A percentile compares a stretch with the other conserved stretches of the same genome.
Conservation (phyloP, 2,888 invertebrate genomes). For the Hemicrepidius hirtus region DNA sequence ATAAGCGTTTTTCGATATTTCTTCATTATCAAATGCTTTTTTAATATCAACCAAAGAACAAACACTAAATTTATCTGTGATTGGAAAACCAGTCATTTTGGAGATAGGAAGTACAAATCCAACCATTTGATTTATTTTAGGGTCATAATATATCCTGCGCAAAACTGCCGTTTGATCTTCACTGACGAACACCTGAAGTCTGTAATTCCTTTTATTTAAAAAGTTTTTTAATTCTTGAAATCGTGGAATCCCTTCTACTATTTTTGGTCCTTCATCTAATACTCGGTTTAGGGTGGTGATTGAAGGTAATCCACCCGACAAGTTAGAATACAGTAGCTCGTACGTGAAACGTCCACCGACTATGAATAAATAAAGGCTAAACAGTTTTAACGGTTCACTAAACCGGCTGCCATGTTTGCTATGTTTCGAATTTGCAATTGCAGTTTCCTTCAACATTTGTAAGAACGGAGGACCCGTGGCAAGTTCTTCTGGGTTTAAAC, state of each 20-base stretch:
- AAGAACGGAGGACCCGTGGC: background rate
- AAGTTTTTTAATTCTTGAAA: background rate
- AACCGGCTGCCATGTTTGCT: background rate
- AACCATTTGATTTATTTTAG: slow-evolving; percentile 56
- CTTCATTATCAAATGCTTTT: slow-evolving; percentile 45
- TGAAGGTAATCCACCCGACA: background rate
- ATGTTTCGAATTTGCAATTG: background rate
- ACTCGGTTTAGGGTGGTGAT: background rate
- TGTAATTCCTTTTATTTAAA: background rate
- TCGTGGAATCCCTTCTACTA: background rate
- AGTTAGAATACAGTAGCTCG: background rate
- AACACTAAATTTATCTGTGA: slow-evolving; percentile 49
- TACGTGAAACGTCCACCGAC: background rate
- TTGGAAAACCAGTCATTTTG: slow-evolving; percentile 50
- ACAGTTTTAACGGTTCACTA: background rate
- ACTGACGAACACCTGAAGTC: background rate
- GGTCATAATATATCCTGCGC: slow-evolving; percentile 44
- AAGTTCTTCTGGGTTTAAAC: background rate
- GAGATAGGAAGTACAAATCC: slow-evolving; percentile 56
- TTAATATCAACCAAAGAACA: slow-evolving; percentile 53
- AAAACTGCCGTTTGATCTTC: slow-evolving; percentile 10
- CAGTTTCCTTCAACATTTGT: slow-evolving; percentile 10
- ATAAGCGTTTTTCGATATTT: slow-evolving; percentile 53
- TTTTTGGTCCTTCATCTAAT: background rate
- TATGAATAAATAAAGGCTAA: background rate